Base-by-base conservation (phyloP, 1,140 invertebrate genomes). In the Drosophila obscura region DNA sequence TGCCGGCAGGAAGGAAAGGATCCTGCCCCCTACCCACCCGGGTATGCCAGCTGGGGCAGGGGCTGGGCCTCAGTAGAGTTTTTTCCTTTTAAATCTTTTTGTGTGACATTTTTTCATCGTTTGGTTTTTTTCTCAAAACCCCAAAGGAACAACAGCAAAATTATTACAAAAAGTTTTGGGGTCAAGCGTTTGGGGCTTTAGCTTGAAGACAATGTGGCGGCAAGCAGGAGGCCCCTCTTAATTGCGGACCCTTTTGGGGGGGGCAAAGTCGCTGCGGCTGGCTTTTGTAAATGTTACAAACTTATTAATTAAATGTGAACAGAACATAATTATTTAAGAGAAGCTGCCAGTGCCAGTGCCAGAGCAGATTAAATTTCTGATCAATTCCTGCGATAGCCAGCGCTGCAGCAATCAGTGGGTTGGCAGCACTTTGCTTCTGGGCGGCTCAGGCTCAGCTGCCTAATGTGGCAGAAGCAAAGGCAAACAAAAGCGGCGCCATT, bases 221-320 rank as follows among this genome's bases (percentile, higher is more conserved):
- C 35, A 13, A 13, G 35, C 4, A 4, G 35, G 31, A 28, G 46
- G 22, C 15, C 31, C 56, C 5, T 13, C 53, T 66, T 75, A 75
- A 75, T 75, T 75, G 72, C 50, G 28, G 24, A 26, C 77, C 77
- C 64, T 85, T 80, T 78, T 63, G 22, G 24, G 26, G 45, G n/a
- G 3, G 9, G 28, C n/a, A 39, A 63, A 59, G 51, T 44, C 48
- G 31, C 8, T 31, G 65, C 39, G 8, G 48, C 31, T 58, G 58
- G 61, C 53, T 46, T 61, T 68, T 63, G 66, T 53, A 57, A 60
- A 28, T 62, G 49, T 57, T 55, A 51, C 56, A 82, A 88, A 87
- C 84, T 83, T 87, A 80, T 87, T 87, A 87, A 88, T 87, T 87
- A 87, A 87, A 88, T 49, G 80, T 57, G 19, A 19, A 19, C 19